phyloP scores from a whole-genome alignment of 2,113 vertebrate genomes.

The Prionailurus viverrinus region DNA sequence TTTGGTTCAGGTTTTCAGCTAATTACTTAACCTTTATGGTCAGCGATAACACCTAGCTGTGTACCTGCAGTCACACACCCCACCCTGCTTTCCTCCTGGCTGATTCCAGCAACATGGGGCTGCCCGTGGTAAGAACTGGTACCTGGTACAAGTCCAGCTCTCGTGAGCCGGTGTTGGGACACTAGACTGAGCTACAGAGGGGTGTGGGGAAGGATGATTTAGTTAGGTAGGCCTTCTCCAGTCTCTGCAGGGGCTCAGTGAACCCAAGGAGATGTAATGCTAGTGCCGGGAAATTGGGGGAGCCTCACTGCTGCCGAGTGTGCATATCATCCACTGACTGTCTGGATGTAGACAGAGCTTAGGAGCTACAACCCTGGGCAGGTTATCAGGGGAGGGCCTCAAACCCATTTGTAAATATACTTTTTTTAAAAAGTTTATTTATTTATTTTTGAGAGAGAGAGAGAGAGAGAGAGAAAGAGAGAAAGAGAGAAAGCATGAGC shows the following conservation, averaged over 20 bases:
- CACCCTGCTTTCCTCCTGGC: neutral
- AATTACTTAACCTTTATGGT: neutral
- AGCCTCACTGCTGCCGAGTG: neutral
- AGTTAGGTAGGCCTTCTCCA: neutral
- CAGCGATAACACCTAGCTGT: neutral
- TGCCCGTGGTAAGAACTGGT: neutral
- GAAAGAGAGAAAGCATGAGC: neutral
- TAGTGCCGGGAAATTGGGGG: rapidly evolving
- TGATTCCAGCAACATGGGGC: neutral
- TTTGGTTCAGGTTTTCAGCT: neutral
- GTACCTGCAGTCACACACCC: neutral
- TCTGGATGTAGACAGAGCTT: neutral
- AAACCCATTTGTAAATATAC: neutral
- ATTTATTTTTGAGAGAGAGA: neutral
- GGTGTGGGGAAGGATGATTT: neutral
- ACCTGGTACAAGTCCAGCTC: neutral
- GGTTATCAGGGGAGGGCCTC: neutral
- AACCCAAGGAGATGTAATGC: neutral
- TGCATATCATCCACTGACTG: neutral
- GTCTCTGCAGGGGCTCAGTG: neutral
- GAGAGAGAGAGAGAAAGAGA: neutral
- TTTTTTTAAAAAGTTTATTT: neutral
- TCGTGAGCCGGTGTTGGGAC: neutral
- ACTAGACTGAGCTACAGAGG: neutral
- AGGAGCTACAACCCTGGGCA: neutral